These are phyloP conservation scores for Enteromius fasciolatus DNA, from an alignment of 2,797 vertebrate genomes.

Conservation along the genomic window DNA sequence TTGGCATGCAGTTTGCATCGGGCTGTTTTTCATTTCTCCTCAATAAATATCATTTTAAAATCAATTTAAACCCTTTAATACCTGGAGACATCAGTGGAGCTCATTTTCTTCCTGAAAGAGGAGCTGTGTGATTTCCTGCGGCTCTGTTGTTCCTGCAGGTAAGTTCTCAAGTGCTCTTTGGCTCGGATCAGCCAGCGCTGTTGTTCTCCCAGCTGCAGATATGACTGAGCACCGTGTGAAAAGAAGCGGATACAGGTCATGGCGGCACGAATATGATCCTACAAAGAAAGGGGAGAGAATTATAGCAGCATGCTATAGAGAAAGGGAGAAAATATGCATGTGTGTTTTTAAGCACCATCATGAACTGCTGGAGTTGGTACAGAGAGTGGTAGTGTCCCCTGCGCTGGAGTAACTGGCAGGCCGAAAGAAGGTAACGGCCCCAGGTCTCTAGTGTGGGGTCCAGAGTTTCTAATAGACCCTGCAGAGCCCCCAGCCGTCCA, in stretches of 20 bases:
- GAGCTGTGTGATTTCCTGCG: conserved; percentile 78
- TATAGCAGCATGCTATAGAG: neutral
- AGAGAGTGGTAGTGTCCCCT: conserved; percentile 89
- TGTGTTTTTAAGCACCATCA: conserved; percentile 82
- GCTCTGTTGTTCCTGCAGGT: conserved; percentile 91
- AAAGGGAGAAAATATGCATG: neutral
- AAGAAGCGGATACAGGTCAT: conserved; percentile 99
- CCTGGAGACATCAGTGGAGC: conserved; percentile 92
- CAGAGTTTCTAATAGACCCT: conserved; percentile 87
- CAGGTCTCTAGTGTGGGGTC: conserved; percentile 88
- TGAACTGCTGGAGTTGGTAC: conserved; percentile 96
- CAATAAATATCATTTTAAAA: neutral
- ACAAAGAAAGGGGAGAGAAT: neutral
- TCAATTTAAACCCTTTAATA: conserved; percentile 56
- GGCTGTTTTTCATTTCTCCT: neutral
- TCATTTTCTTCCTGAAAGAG: conserved; percentile 94
- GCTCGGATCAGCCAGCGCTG: conserved; percentile 91
- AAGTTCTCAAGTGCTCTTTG: conserved; percentile 94
- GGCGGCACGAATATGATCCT: conserved; percentile 96
- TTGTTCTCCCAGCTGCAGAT: conserved; percentile 88
- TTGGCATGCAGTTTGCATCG: neutral
- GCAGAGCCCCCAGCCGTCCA: conserved; percentile 85
- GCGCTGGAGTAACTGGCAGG: conserved; percentile 93
- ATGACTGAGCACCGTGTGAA: conserved; percentile 86
- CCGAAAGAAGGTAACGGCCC: conserved; percentile 90